Evolutionary conservation across 2,888 invertebrate species (phyloP).

Genomic region (Pachycephus smyrnensis): DNA sequence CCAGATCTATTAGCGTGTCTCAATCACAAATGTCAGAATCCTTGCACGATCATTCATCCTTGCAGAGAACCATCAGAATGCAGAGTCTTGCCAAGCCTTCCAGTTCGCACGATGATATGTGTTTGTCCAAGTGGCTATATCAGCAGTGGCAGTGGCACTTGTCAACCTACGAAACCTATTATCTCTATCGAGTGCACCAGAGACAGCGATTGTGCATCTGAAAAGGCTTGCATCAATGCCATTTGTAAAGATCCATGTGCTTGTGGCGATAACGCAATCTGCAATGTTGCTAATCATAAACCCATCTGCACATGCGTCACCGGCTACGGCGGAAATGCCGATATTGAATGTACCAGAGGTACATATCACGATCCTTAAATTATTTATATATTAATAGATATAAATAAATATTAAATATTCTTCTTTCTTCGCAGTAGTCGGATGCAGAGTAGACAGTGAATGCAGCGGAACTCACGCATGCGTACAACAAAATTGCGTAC

Average conservation of each 20-base stretch:
- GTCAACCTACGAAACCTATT: slow-evolving; percentile 78
- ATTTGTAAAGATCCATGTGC: slow-evolving; percentile 87
- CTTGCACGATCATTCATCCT: slow-evolving; percentile 82
- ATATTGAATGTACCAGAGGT: slow-evolving; percentile 81
- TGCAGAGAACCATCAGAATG: slow-evolving; percentile 85
- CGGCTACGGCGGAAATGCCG: slow-evolving; percentile 88
- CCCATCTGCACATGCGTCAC: slow-evolving; percentile 87
- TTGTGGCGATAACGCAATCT: slow-evolving; percentile 87
- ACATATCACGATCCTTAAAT: slow-evolving; percentile 13
- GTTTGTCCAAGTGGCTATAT: slow-evolving; percentile 90
- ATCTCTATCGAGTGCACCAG: slow-evolving; percentile 76
- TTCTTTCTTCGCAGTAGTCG: slow-evolving; percentile 64
- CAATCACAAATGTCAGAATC: slow-evolving; percentile 84
- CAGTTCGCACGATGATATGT: slow-evolving; percentile 90
- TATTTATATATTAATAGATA: not conserved
- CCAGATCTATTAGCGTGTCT: slow-evolving; percentile 84
- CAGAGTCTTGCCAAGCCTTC: slow-evolving; percentile 82
- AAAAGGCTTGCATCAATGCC: slow-evolving; percentile 83
- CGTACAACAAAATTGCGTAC: slow-evolving; percentile 83
- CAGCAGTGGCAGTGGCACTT: slow-evolving; percentile 84
- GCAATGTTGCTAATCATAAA: slow-evolving; percentile 86
- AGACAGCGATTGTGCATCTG: slow-evolving; percentile 82
- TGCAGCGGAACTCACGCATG: slow-evolving; percentile 88
- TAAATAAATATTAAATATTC: slow-evolving; percentile 9
- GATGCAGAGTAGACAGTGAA: slow-evolving; percentile 80